A percentile compares a stretch with the other conserved stretches of the same genome.
phyloP scores from a whole-genome alignment of 64 coral and sea anemone species.

The Actinia tenebrosa region DNA sequence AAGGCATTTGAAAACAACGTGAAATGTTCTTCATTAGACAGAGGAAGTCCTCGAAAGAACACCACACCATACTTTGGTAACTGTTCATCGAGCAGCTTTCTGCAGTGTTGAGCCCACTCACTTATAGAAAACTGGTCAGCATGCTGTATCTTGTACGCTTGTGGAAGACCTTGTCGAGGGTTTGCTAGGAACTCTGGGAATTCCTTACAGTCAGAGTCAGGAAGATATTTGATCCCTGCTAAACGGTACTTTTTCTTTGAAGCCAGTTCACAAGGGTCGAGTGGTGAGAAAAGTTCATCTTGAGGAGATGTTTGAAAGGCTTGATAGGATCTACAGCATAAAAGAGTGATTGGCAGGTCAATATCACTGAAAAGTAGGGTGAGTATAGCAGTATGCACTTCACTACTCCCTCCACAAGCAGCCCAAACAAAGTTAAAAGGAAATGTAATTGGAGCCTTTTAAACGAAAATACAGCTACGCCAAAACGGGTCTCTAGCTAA shows the following conservation, averaged over 20 bases:
- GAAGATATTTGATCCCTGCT: constrained; percentile 48
- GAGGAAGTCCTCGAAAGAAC: constrained; percentile 69
- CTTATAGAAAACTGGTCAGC: constrained; percentile 24
- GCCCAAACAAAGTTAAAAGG: too few species aligned
- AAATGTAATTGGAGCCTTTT: too few species aligned
- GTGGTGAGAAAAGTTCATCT: neutral
- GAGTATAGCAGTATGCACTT: too few species aligned
- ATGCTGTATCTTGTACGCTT: constrained; percentile 44
- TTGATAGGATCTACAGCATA: neutral
- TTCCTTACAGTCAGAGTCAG: constrained; percentile 39
- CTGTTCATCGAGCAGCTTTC: constrained; percentile 40
- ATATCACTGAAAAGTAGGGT: too few species aligned
- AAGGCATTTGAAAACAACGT: constrained; percentile 38
- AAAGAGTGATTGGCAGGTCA: too few species aligned
- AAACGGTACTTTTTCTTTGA: constrained; percentile 8
- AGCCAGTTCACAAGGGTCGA: neutral
- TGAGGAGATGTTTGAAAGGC: neutral
- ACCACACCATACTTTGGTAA: constrained; percentile 56
- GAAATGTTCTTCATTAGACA: constrained; percentile 45
- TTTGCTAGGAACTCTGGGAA: constrained; percentile 63
- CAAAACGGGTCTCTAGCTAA: too few species aligned
- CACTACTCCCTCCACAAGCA: too few species aligned
- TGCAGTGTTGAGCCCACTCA: constrained; percentile 58
- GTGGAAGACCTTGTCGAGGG: constrained; percentile 50
- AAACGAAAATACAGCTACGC: too few species aligned